phyloP scores from a whole-genome alignment of 2,113 vertebrate species.

The Heteronetta atricapilla region DNA sequence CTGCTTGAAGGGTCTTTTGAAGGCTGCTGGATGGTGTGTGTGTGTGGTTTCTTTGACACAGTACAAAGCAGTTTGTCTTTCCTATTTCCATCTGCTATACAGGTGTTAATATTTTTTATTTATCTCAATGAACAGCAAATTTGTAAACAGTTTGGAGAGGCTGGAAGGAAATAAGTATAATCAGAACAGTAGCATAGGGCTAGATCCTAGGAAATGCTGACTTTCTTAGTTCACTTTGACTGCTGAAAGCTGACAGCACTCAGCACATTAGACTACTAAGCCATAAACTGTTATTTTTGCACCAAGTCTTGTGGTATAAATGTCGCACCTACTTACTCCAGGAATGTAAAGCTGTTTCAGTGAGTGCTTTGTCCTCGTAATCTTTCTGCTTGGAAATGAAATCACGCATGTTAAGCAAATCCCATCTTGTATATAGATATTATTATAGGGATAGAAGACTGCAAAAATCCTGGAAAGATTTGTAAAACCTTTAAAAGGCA shows the following conservation, averaged over 20 bases:
- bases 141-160: not conserved
- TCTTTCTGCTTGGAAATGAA: not conserved
- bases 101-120: not conserved
- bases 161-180: not conserved
- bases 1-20: not conserved
- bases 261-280: not conserved
- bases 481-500: not conserved
- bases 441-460: not conserved
- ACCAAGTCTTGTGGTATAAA: not conserved
- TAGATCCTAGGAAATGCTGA: not conserved
- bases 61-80: not conserved
- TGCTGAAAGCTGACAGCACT: not conserved
- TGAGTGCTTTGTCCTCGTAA: not conserved
- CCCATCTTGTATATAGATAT: not conserved
- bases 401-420: not conserved
- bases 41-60: not conserved
- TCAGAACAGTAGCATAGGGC: not conserved
- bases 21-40: not conserved
- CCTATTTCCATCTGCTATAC: not conserved
- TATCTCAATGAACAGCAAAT: not conserved
- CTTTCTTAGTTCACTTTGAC: not conserved
- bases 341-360: not conserved
- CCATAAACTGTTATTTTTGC: not conserved
- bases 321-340: not conserved
- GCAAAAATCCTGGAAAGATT: not conserved